Evolutionary conservation across 1,140 invertebrate species (phyloP).

Genomic region (Brachionus koreanus): DNA sequence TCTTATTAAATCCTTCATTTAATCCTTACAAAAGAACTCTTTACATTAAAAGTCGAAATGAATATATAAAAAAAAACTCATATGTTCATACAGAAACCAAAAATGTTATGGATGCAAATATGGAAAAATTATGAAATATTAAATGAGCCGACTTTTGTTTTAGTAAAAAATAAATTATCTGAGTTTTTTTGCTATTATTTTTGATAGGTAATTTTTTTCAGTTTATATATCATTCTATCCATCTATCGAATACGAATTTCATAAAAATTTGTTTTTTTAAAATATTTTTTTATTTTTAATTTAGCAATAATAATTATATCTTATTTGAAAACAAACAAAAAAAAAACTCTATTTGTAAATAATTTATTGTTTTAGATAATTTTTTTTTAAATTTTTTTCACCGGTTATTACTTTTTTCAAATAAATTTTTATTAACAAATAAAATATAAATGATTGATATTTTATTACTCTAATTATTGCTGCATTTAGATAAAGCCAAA

Average conservation of each 20-base stretch:
- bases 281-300: background rate
- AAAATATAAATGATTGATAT: background rate
- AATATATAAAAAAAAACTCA: background rate
- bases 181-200: background rate
- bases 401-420: background rate
- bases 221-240: no score
- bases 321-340: background rate
- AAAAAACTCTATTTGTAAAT: background rate
- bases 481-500: background rate
- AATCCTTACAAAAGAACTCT: slow-evolving; percentile 21
- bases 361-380: background rate
- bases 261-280: background rate
- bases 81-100: background rate
- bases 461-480: background rate
- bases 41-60: background rate
- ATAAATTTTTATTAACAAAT: background rate
- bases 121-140: background rate
- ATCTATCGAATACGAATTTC: background rate
- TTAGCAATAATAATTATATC: background rate
- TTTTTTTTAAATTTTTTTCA: background rate
- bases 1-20: slow-evolving; percentile 26
- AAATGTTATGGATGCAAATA: background rate
- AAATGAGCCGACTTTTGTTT: background rate
- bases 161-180: background rate
- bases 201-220: no score